A percentile compares a stretch with the other conserved stretches of the same genome.
These are phyloP conservation scores for Teleogryllus occipitalis DNA, from an alignment of 1,140 invertebrate genomes.

Conservation along the genomic window DNA sequence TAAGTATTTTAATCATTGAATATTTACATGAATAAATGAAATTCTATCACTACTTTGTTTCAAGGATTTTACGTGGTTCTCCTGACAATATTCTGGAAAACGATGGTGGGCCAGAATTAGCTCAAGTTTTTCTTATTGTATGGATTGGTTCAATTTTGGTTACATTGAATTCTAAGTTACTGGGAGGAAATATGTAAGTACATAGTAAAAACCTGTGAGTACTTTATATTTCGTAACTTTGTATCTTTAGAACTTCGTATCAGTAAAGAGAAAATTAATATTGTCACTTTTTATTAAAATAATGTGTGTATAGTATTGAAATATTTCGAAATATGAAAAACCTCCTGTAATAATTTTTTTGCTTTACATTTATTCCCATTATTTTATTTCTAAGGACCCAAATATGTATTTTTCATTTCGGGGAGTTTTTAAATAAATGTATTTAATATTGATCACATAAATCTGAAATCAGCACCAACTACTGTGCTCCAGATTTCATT, in stretches of 20 bases:
- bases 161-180: conserved; percentile 90
- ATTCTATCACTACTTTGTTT: conserved; percentile 24
- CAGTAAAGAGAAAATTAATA: neutral
- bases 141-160: conserved; percentile 96
- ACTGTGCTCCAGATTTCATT: too few relatives aligned
- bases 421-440: too few relatives aligned
- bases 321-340: neutral
- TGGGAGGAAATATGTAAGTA: conserved; percentile 83
- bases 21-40: neutral
- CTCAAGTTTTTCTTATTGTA: conserved; percentile 96
- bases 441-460: too few relatives aligned
- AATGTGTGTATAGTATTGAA: neutral
- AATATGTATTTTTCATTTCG: too few relatives aligned
- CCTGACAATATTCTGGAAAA: conserved; percentile 50
- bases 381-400: too few relatives aligned
- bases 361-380: neutral
- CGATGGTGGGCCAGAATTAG: conserved; percentile 92
- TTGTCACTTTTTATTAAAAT: neutral
- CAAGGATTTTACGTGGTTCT: conserved; percentile 75
- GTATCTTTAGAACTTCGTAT: neutral
- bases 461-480: too few relatives aligned
- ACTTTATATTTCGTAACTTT: neutral
- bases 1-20: conserved; percentile 42
- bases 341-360: neutral
- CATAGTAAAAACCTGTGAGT: neutral